Evolutionary conservation across 2,113 vertebrate genomes (phyloP).

Genomic region (Dipodomys ordii): DNA sequence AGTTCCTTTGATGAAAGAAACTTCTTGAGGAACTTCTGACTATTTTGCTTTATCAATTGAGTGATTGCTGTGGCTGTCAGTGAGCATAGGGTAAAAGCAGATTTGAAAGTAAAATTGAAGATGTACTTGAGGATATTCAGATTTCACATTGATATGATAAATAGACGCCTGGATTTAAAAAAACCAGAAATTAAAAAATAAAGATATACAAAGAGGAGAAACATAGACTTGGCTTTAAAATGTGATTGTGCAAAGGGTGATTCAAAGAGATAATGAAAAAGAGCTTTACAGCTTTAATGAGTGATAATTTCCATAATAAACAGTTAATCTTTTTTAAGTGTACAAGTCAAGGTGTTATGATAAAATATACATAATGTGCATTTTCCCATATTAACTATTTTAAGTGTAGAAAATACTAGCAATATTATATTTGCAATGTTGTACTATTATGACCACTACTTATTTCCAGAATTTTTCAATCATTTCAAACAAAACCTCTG

Average conservation of each 20-base stretch:
- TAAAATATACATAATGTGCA: neutral
- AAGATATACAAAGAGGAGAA: neutral
- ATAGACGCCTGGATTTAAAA: neutral
- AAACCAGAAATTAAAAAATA: neutral
- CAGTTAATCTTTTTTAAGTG: neutral
- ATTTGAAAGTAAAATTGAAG: neutral
- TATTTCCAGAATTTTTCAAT: neutral
- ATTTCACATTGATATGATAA: neutral
- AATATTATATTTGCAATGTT: neutral
- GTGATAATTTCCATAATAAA: neutral
- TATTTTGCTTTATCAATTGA: conserved; percentile 9
- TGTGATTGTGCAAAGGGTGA: neutral
- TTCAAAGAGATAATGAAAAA: conserved; percentile 18
- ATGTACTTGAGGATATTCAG: neutral
- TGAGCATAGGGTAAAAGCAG: neutral
- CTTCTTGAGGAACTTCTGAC: neutral
- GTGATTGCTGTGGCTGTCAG: neutral
- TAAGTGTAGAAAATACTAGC: neutral
- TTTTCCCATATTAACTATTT: neutral
- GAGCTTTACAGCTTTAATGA: too few relatives aligned
- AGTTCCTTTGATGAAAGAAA: neutral
- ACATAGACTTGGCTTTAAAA: neutral
- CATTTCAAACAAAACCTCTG: neutral
- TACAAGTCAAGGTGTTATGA: neutral
- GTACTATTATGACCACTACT: neutral